Base-by-base conservation (phyloP, 2,797 vertebrate species). In the Neostethus bicornis region DNA sequence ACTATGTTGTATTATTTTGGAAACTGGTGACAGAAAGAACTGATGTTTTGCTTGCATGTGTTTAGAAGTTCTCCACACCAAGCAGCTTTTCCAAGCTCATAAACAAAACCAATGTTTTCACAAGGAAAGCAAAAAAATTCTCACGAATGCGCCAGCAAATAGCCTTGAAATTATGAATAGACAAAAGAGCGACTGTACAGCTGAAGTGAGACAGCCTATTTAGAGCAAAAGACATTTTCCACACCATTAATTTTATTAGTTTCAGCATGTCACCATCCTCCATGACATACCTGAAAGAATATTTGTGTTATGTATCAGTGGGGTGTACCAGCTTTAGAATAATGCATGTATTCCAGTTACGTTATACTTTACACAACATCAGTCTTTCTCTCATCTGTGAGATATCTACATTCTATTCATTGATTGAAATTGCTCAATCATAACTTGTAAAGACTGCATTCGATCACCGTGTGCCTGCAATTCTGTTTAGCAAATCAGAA, bases 1-100 rank as follows among this genome's bases (percentile, higher is more conserved):
- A 83, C 84, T 86, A 73, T 26, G 44, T 75, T 23, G 56, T 72
- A 84, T 84, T 87, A 81, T 89, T 85, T 68, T 41, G 45, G 42
- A 66, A 58, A 12, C 45, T 59, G 53, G 66, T 41, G 58, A 79
- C 71, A 73, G 61, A 64, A 51, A 53, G 57, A 57, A 73, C 75
- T 72, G 67, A 60, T 77, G 66, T 71, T 59, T 73, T 35, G 48
- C 52, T 47, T 55, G 51, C 61, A 73, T 76, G 51, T 77, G 66
- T 81, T 68, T 57, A 70, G 66, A 75, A 63, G 44, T 58, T 23
- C 19, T 73, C 28, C 50, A 56, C 8, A 19, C 50, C 50, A 51
- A 75, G 63, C 34, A 37, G 53, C 64, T 83, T 86, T 83, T 79
- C 78, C 65, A 78, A 56, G 77, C 77, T 66, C 68, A 65, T 61